Base-by-base conservation (phyloP, 2,797 vertebrate genomes). In the Xenops minutus region DNA sequence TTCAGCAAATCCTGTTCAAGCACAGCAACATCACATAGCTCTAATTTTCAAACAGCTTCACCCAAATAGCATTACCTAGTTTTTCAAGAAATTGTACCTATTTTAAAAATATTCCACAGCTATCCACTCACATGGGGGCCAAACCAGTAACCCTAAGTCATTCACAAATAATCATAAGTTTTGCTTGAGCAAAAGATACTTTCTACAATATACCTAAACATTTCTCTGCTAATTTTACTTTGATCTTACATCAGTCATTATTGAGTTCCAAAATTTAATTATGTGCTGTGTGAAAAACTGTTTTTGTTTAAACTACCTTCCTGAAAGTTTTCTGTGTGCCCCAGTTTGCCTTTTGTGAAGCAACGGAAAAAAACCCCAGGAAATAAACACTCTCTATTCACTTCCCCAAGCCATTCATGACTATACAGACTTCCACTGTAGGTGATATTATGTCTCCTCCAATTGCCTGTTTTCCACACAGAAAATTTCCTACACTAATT, bases 341-440 rank as follows among this genome's bases (percentile, higher is more conserved):
- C 93, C 83, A 95, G 83, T 95, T 96, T 94, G 94, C 73, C 80
- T 95, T 95, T 95, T 93, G 92, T 92, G 55, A 95, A 94, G 86
- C 63, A 79, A 63, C 43, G 39, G 55, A 7, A 83, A 61, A 44
- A 52, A 74, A 29, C 9, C 11, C 10, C 19, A 96, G 94, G 94
- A 95, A 97, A 95, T 82, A 90, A 97, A 95, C 85, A 87, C 79
- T 44, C 63, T 81, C 90, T 84, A 92, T 96, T 96, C 88, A 97
- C 59, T 93, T 88, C 74, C 93, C 80, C 39, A 67, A 86, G 69
- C 88, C 92, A 97, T 97, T 97, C 95, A 97, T 30, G 73, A 81
- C 73, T 84, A 88, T 10, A 92, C 85, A 97, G 76, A 92, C 63
- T 4, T 71, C 83, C 80, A 84, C 73, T 90, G 96, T 81, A 95